Base-by-base conservation (phyloP, 2,888 invertebrate species). In the Marronus borbonicus region DNA sequence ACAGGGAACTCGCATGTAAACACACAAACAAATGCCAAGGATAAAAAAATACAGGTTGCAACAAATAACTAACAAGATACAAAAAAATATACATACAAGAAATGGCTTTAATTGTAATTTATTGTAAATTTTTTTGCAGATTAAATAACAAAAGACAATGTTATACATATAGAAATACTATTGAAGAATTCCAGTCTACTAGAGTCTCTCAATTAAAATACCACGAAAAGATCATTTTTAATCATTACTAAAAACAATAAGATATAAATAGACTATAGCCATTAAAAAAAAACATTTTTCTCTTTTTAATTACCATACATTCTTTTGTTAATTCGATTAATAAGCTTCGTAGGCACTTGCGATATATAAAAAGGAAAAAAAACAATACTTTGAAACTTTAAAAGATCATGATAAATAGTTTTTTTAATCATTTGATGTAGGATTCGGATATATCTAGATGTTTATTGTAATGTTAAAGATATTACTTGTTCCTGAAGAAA, bases 71-170 rank as follows among this genome's bases (percentile, higher is more conserved):
- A 68, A 66, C 66, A 68, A 66, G 28, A 28, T 62, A 75, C 14
- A 20, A 58, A 31, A 72, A 28, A 66, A 44, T 44, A 44, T 44
- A 44, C 8, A 44, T 44, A 44, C 44, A 12, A 44, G 44, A 44
- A 44, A 44, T 55, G 76, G 24, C 76, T 76, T 76, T 76, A 55
- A 39, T 76, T 64, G 76, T 76, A 58, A 55, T 68, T 66, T 44
- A 44, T 44, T 44, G 12, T 44, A 10, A 7, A 44, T 10, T 44
- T 44, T 36, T 31, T 31, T 31, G 31, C 31, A 31, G 31, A 5
- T 31, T 31, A 31, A 31, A 31, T 31, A 31, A 31, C 31, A 31
- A n/a, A n/a, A 5, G 31, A 31, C 31, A 31, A 5, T 3, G 31
- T 31, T 31, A 31, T 31, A 31, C 5, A 4, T 31, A 31, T 31